A percentile compares a stretch with the other conserved stretches of the same genome.
phyloP scores from a whole-genome alignment of 2,797 vertebrate species.

The Megaceryle alcyon region DNA sequence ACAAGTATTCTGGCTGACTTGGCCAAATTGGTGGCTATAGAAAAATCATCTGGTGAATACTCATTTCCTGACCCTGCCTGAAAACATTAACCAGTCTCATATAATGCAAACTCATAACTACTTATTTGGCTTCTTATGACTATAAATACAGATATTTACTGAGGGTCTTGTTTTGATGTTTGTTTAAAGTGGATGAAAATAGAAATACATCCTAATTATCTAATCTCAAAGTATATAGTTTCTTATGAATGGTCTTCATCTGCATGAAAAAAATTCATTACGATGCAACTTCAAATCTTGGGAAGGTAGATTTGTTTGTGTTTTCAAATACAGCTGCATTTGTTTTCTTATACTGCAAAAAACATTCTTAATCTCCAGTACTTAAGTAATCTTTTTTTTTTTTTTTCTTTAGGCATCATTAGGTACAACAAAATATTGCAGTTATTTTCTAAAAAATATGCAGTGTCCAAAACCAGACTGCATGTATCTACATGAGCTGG shows the following conservation, averaged over 20 bases:
- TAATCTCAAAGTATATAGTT: neutral
- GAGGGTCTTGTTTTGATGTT: neutral
- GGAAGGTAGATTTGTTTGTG: neutral
- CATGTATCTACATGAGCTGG: slow-evolving; percentile 98
- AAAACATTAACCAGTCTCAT: neutral
- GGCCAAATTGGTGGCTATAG: neutral
- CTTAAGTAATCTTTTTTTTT: slow-evolving; percentile 1
- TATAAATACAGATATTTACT: neutral
- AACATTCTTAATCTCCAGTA: neutral
- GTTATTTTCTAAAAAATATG: slow-evolving; percentile 99
- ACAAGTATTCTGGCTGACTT: neutral
- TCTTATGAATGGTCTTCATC: neutral
- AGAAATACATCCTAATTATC: neutral
- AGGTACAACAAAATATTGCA: slow-evolving; percentile 99
- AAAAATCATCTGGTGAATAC: neutral
- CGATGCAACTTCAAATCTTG: neutral
- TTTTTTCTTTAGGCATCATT: slow-evolving; percentile 88
- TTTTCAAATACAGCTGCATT: neutral
- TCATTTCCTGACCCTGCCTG: neutral
- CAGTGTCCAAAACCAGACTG: slow-evolving; percentile 99
- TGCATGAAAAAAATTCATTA: neutral
- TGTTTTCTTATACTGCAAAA: neutral
- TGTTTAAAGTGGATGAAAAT: neutral
- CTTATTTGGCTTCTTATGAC: neutral
- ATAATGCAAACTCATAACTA: neutral